phyloP scores from a whole-genome alignment of 1,140 invertebrate species.

The Drosophila dunni region DNA sequence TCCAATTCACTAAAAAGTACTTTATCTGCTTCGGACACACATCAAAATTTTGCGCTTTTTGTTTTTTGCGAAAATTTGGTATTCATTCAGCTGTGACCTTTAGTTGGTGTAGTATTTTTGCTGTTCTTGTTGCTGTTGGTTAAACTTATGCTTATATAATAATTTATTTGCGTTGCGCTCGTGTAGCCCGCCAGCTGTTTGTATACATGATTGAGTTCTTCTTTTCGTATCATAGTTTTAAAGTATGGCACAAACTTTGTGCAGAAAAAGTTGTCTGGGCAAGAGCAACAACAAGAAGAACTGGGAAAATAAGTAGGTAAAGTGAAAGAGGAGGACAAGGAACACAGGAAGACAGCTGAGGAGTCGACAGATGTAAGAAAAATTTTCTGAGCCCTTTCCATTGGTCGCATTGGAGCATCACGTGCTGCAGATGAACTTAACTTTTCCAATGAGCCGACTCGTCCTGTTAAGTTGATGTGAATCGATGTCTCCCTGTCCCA shows the following conservation, averaged over 20 bases:
- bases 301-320: background rate
- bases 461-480: slow-evolving; percentile 52
- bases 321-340: too few species aligned
- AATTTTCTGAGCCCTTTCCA: slow-evolving; percentile 10
- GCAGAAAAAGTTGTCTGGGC: slow-evolving; percentile 9
- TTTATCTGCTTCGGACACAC: too few species aligned
- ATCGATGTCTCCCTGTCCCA: slow-evolving; percentile 42
- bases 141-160: slow-evolving; percentile 32
- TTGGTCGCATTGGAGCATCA: slow-evolving; percentile 35
- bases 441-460: slow-evolving; percentile 62
- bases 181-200: slow-evolving; percentile 38
- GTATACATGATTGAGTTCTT: slow-evolving; percentile 51
- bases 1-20: too few species aligned
- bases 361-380: background rate
- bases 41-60: too few species aligned
- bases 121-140: background rate
- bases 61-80: background rate
- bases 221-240: slow-evolving; percentile 45
- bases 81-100: background rate
- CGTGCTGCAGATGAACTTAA: slow-evolving; percentile 63
- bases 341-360: background rate
- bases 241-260: slow-evolving; percentile 37
- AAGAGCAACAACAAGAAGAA: background rate
- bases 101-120: too few species aligned
- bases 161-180: slow-evolving; percentile 21